These are phyloP conservation scores for Heliconius ismenius DNA, from an alignment of 2,888 invertebrate species.

Conservation along the genomic window DNA sequence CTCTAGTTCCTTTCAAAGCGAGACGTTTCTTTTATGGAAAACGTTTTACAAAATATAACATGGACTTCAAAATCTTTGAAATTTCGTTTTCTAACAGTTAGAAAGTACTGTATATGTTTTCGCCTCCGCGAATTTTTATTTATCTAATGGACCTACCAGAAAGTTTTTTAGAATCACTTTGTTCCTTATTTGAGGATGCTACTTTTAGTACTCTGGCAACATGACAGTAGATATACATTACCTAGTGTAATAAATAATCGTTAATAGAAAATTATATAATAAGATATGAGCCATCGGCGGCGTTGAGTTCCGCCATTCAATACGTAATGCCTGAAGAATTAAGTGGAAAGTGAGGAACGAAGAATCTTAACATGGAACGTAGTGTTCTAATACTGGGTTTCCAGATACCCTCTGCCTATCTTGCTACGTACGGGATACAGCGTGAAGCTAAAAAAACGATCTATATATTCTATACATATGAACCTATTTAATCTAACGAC, in stretches of 20 bases:
- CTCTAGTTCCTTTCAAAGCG: slow-evolving; percentile 25
- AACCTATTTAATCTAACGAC: slow-evolving; percentile 36
- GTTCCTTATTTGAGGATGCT: too few species aligned
- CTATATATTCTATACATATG: not conserved
- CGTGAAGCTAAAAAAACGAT: not conserved
- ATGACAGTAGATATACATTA: too few species aligned
- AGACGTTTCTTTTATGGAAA: slow-evolving; percentile 23
- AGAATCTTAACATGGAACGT: not conserved
- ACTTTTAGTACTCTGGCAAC: too few species aligned
- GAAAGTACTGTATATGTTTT: not conserved
- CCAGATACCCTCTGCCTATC: not conserved
- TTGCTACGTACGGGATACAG: not conserved
- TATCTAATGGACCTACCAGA: too few species aligned
- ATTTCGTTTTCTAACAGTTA: slow-evolving; percentile 8
- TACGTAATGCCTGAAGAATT: not conserved
- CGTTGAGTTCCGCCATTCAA: too few species aligned
- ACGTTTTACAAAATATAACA: slow-evolving; percentile 22
- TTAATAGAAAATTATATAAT: too few species aligned
- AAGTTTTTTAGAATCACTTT: not conserved
- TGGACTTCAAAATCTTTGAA: slow-evolving; percentile 4
- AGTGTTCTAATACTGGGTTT: not conserved
- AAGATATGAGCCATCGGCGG: too few species aligned
- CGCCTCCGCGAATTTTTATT: not conserved
- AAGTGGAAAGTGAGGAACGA: not conserved
- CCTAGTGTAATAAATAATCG: too few species aligned